Evolutionary conservation across 2,113 vertebrate species (phyloP), one percentile per base, ranked within the genome.

Genomic region (Promerops cafer): DNA sequence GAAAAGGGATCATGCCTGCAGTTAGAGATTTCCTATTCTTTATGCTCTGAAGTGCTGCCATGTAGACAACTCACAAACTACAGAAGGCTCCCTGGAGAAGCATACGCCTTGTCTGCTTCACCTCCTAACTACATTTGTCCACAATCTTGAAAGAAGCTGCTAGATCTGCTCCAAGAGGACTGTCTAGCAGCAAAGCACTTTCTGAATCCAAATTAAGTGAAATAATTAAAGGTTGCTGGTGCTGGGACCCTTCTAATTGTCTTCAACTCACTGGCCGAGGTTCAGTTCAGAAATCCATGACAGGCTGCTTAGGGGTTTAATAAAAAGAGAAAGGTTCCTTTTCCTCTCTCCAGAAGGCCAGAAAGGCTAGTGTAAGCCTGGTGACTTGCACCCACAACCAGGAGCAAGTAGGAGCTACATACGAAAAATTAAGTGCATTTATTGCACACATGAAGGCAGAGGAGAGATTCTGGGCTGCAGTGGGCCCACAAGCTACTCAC

Each of bases 401-500:
- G 35, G 49, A 65, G 33, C 18, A 82, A 76, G 16, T 33, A 49
- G 12, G n/a, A 81, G 10, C 40, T 49, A 26, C 27, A 31, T 1
- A 57, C n/a, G 31, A 68, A 56, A 71, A 90, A 37, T 4, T n/a
- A 53, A 66, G 20, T 78, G 24, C 11, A 44, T 50, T 86, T 75
- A 52, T 92, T 70, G 75, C 66, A 76, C 45, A 72, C 33, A 19
- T 37, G 16, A 30, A 90, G 26, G 66, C 72, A 81, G 35, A 90
- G 23, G 6, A 17, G 30, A 56, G 24, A 31, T 49, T 71, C n/a
- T 35, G 50, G 54, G 40, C 53, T 28, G 16, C 37, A 68, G 35
- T 15, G 20, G 24, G 52, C 27, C 23, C 70, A 65, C 14, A 63
- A 72, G 54, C 71, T 72, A 89, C 98, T 98, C 80, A 99, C 99